A percentile compares a stretch with the other conserved stretches of the same genome.
These are phyloP conservation scores for Epinotia bilunana DNA, from an alignment of 2,888 invertebrate genomes.

Conservation along the genomic window DNA sequence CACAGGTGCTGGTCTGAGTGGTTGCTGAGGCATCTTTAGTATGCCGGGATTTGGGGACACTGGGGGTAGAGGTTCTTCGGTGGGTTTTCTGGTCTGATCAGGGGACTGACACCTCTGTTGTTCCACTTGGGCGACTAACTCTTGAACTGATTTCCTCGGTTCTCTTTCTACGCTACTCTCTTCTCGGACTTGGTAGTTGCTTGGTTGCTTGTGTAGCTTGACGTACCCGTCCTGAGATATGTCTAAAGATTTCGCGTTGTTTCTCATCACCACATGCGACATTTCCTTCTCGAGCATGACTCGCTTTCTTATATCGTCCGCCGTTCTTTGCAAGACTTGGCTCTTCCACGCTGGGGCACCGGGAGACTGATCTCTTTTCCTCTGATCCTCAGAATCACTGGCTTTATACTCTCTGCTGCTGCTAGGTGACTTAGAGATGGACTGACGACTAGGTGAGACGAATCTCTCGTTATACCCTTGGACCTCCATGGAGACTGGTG, in stretches of 20 bases:
- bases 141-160: constrained; percentile 85
- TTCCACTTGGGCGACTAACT: constrained; percentile 86
- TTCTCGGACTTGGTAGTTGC: constrained; percentile 55
- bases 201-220: constrained; percentile 71
- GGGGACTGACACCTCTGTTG: constrained; percentile 75
- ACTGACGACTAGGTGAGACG: constrained; percentile 68
- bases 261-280: constrained; percentile 66
- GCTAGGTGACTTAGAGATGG: constrained; percentile 68
- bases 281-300: constrained; percentile 74
- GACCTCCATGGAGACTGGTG: constrained; percentile 71
- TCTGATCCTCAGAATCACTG: constrained; percentile 64
- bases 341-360: constrained; percentile 73
- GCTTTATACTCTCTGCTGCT: constrained; percentile 58
- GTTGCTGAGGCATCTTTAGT: constrained; percentile 78
- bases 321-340: constrained; percentile 78
- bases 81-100: constrained; percentile 66
- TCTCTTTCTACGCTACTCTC: constrained; percentile 64
- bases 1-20: constrained; percentile 76
- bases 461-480: constrained; percentile 67
- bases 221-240: constrained; percentile 82
- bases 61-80: constrained; percentile 59
- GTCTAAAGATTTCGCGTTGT: constrained; percentile 69
- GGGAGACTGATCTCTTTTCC: constrained; percentile 53
- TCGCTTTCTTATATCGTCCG: constrained; percentile 76
- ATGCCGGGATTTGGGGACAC: constrained; percentile 60